Evolutionary conservation across 2,113 vertebrate genomes (phyloP).

Genomic region (Canis aureus): DNA sequence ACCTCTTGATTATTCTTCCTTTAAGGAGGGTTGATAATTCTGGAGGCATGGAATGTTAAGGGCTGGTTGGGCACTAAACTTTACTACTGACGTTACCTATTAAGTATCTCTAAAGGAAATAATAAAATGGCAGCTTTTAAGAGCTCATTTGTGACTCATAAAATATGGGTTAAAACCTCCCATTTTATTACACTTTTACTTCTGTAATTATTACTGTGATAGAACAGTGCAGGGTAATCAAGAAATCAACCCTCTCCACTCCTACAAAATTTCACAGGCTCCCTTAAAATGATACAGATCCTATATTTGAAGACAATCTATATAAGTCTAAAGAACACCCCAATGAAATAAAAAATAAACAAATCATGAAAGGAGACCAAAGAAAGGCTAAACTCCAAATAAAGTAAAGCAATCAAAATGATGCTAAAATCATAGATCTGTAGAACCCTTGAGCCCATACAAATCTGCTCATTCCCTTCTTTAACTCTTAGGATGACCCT

Average conservation of each 20-base stretch:
- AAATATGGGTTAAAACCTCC: constrained; percentile 86
- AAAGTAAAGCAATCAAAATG: constrained; percentile 5
- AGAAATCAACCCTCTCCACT: constrained; percentile 72
- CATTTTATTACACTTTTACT: constrained; percentile 81
- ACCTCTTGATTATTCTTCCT: constrained; percentile 66
- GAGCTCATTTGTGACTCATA: constrained; percentile 88
- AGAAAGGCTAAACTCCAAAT: not conserved
- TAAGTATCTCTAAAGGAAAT: constrained; percentile 88
- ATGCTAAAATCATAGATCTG: not conserved
- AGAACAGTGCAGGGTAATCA: constrained; percentile 79
- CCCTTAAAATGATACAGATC: constrained; percentile 25
- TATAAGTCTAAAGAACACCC: not conserved
- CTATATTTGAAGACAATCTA: not conserved
- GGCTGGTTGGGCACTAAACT: constrained; percentile 84
- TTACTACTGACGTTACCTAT: constrained; percentile 86
- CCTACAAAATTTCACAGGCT: not conserved
- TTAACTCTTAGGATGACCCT: not conserved
- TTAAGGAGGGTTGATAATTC: constrained; percentile 78
- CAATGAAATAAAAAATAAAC: constrained; percentile 26
- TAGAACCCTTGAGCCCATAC: not conserved
- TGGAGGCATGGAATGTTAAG: constrained; percentile 78
- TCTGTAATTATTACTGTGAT: constrained; percentile 84
- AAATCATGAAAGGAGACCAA: not conserved
- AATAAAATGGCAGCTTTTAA: constrained; percentile 87
- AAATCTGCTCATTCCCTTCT: not conserved